Percentiles rank a stretch among this genome's conserved stretches.
Conservation (phyloP, 2,888 invertebrate genomes). For the Graphium colonna region DNA sequence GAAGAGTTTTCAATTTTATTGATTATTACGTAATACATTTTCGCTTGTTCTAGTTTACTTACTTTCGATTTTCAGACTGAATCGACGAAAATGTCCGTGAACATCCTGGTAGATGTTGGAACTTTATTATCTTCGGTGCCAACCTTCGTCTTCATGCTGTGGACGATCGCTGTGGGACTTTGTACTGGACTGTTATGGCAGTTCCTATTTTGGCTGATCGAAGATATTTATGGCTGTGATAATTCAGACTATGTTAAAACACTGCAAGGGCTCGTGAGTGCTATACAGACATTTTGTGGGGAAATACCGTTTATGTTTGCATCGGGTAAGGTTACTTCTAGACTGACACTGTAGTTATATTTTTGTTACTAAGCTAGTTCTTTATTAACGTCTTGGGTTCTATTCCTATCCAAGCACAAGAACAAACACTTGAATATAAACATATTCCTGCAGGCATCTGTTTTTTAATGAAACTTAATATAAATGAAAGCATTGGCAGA, state of each 20-base stretch:
- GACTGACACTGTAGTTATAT: too few relatives aligned
- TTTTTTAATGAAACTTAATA: too few relatives aligned
- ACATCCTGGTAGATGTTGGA: constrained; percentile 84
- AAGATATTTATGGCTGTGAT: constrained; percentile 82
- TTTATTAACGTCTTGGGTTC: too few relatives aligned
- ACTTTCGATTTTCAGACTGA: constrained; percentile 83
- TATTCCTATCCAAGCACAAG: too few relatives aligned
- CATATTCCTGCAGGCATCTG: too few relatives aligned
- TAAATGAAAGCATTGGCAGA: too few relatives aligned
- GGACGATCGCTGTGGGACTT: constrained; percentile 90
- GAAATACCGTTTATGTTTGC: constrained; percentile 93
- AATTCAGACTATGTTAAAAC: constrained; percentile 83
- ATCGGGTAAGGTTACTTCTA: constrained; percentile 83
- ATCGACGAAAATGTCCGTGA: constrained; percentile 82
- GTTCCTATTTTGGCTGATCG: constrained; percentile 92
- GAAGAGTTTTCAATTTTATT: too few relatives aligned
- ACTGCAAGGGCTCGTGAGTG: constrained; percentile 85
- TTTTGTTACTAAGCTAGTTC: too few relatives aligned
- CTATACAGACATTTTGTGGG: constrained; percentile 90
- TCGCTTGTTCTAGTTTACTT: too few relatives aligned
- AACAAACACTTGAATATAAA: too few relatives aligned
- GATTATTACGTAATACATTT: too few relatives aligned
- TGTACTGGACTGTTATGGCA: constrained; percentile 93
- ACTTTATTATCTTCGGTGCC: constrained; percentile 82
- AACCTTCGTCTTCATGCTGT: constrained; percentile 86